Evolutionary conservation across 2,113 vertebrate genomes (phyloP).

Genomic region (Panthera leo): DNA sequence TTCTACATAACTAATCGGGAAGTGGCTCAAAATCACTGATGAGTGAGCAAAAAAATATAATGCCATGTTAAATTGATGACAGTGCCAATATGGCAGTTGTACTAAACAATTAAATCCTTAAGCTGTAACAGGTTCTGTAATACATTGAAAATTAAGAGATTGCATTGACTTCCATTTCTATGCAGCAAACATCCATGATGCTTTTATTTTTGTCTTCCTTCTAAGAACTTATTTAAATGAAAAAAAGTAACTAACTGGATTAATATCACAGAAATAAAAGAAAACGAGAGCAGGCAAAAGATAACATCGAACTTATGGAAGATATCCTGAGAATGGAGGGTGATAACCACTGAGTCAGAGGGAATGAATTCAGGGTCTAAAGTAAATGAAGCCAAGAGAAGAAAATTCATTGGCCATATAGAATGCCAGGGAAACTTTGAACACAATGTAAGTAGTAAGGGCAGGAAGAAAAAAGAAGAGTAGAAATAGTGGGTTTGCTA

Average conservation of each 20-base stretch:
- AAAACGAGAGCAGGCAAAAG: neutral
- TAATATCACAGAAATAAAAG: neutral
- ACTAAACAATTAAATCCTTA: slow-evolving; percentile 49
- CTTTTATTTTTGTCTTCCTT: slow-evolving; percentile 11
- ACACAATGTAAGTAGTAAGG: neutral
- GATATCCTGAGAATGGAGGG: neutral
- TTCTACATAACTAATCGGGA: slow-evolving; percentile 40
- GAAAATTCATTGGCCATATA: neutral
- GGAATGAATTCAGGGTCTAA: neutral
- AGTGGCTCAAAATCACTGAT: slow-evolving; percentile 1
- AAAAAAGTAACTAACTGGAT: neutral
- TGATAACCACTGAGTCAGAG: neutral
- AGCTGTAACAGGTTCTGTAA: neutral
- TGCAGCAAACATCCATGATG: neutral
- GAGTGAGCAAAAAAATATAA: neutral
- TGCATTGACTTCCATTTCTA: neutral
- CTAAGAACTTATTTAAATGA: neutral
- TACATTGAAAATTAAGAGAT: neutral
- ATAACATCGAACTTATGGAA: neutral
- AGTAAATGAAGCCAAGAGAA: neutral
- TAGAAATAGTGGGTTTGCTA: neutral
- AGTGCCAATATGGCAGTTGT: slow-evolving; percentile 35
- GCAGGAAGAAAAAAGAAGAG: neutral
- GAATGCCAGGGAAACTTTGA: neutral
- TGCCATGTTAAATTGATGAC: neutral